phyloP scores from a whole-genome alignment of 2,888 invertebrate genomes.

The Tinea semifulvella region DNA sequence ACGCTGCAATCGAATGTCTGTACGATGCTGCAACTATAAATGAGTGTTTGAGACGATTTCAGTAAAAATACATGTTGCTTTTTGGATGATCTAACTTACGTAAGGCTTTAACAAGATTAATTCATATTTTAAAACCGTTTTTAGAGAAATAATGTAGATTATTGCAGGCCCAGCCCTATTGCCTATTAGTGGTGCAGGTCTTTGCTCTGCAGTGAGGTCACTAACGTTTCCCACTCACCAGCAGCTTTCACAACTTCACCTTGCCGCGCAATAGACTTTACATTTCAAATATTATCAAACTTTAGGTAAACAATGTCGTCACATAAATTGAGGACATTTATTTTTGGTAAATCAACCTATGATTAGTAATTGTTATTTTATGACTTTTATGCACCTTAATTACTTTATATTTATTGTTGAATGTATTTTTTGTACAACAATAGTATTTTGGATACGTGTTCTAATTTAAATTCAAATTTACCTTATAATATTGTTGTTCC shows the following conservation, averaged over 20 bases:
- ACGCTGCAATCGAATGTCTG: neutral
- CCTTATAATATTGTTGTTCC: neutral
- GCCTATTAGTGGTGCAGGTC: neutral
- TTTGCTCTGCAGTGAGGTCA: slow-evolving; percentile 2
- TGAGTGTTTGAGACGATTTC: neutral
- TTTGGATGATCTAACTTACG: no score
- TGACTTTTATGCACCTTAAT: neutral
- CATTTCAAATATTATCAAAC: neutral
- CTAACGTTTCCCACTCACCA: slow-evolving; percentile 8
- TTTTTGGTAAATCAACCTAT: slow-evolving; percentile 1
- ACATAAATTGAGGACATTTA: slow-evolving; percentile 1
- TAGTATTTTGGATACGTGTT: no score
- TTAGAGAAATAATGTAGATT: no score
- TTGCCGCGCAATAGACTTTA: neutral
- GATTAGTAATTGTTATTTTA: neutral
- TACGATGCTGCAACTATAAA: neutral
- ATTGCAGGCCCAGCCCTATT: no score
- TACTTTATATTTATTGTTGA: neutral
- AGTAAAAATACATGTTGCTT: no score
- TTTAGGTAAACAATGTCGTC: neutral
- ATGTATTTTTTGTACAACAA: neutral
- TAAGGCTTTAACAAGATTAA: no score
- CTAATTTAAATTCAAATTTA: slow-evolving; percentile 2
- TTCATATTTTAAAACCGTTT: no score
- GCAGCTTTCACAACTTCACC: neutral